Percentiles rank a stretch among this genome's conserved stretches.
These are phyloP conservation scores for Plecotus auritus DNA, from an alignment of 2,113 vertebrate species.

Conservation along the genomic window DNA sequence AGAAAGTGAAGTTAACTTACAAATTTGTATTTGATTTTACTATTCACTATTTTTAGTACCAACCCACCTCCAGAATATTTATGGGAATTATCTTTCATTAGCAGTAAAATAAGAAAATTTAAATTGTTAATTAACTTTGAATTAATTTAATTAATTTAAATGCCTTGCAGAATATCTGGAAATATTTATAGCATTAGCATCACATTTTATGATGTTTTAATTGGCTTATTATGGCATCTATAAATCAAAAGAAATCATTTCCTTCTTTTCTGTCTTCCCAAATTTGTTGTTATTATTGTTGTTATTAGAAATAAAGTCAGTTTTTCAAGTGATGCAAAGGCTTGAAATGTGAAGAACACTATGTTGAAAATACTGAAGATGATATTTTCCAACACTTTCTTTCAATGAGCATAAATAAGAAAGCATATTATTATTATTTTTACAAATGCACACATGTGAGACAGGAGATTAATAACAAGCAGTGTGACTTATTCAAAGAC, in stretches of 20 bases:
- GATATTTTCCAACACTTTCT: not conserved
- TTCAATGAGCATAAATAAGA: not conserved
- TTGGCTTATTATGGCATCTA: not conserved
- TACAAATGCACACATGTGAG: not conserved
- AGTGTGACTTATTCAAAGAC: not conserved
- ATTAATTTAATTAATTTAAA: not conserved
- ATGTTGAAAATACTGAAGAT: not conserved
- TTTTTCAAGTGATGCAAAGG: not conserved
- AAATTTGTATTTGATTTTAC: not conserved
- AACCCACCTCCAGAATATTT: not conserved
- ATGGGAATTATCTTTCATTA: not conserved
- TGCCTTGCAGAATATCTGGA: not conserved
- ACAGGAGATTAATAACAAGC: not conserved
- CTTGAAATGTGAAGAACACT: not conserved
- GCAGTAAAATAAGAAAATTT: not conserved
- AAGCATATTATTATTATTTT: not conserved
- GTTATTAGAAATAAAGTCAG: not conserved
- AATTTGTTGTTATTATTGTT: not conserved
- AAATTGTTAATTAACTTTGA: not conserved
- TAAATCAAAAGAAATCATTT: not conserved
- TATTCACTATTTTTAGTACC: not conserved
- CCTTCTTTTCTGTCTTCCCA: not conserved
- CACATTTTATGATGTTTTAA: slow-evolving; percentile 2
- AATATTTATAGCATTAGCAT: not conserved
- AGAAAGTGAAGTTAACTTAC: not conserved